Evolutionary conservation across 2,888 invertebrate species (phyloP).

Genomic region (Parnassius smintheus): DNA sequence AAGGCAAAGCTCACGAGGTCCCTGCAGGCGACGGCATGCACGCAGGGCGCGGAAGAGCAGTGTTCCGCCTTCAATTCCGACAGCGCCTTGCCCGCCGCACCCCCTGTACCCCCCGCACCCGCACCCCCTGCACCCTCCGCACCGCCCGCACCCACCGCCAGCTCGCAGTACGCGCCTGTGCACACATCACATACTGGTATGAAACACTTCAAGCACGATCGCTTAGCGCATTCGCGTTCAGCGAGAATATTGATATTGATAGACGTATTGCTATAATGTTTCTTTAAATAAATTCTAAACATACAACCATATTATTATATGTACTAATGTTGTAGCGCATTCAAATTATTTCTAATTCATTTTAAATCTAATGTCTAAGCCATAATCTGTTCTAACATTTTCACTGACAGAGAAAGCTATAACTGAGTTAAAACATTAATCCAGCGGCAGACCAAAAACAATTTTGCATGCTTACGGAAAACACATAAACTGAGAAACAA

Average conservation of each 20-base stretch:
- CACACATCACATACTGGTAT: slow-evolving; percentile 41
- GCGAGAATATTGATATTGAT: too few relatives aligned
- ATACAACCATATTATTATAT: too few relatives aligned
- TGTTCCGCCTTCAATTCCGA: slow-evolving; percentile 57
- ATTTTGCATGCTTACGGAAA: slow-evolving; percentile 2
- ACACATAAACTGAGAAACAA: slow-evolving; percentile 6
- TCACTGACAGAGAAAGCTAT: background rate
- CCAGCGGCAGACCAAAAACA: slow-evolving; percentile 21
- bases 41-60: slow-evolving; percentile 65
- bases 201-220: background rate
- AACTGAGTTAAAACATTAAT: slow-evolving; percentile 3
- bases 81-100: slow-evolving; percentile 62
- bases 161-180: slow-evolving; percentile 79
- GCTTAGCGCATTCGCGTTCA: background rate
- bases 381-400: too few relatives aligned
- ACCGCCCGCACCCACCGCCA: slow-evolving; percentile 56
- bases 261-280: too few relatives aligned
- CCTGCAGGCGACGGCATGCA: slow-evolving; percentile 81
- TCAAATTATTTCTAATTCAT: too few relatives aligned
- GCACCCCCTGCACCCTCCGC: slow-evolving; percentile 33
- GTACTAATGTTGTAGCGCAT: too few relatives aligned
- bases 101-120: too few relatives aligned
- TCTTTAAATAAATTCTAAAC: too few relatives aligned
- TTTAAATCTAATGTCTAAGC: too few relatives aligned
- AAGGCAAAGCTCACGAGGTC: slow-evolving; percentile 80